phyloP scores from a whole-genome alignment of 2,797 vertebrate genomes.

The Acanthopagrus latus region DNA sequence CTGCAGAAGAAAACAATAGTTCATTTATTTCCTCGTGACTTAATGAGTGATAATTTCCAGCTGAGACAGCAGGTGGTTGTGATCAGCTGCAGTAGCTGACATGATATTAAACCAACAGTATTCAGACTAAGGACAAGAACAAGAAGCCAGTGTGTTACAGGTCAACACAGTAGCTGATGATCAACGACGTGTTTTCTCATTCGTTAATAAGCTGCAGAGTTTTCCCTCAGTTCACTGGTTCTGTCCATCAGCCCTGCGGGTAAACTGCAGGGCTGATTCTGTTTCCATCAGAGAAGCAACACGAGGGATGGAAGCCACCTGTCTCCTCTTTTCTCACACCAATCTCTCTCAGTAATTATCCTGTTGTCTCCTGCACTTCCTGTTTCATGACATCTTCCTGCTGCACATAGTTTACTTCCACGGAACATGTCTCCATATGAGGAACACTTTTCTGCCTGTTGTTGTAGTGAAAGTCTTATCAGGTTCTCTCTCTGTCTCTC shows the following conservation, averaged over 20 bases:
- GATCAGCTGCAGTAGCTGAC: too few relatives aligned
- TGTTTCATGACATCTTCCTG: neutral
- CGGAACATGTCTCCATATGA: neutral
- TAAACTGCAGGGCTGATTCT: neutral
- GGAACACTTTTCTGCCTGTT: neutral
- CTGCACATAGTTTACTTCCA: neutral
- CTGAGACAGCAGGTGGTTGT: too few relatives aligned
- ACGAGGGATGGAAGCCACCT: neutral
- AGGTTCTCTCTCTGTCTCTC: neutral
- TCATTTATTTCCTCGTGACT: too few relatives aligned
- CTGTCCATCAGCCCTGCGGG: neutral
- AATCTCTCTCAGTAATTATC: slow-evolving; percentile 9
- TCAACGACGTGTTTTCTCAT: neutral
- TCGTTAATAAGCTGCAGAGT: neutral
- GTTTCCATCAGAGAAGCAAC: neutral
- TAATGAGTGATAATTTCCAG: too few relatives aligned
- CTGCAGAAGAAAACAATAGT: too few relatives aligned
- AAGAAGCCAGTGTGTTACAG: neutral
- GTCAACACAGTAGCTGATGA: neutral
- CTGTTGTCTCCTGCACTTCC: neutral
- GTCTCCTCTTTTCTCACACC: neutral
- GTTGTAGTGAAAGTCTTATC: neutral
- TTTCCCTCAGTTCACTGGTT: neutral
- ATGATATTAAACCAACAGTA: too few relatives aligned
- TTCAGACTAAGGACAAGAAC: neutral